Evolutionary conservation across 37 sponge, comb jelly and placozoan genomes (phyloP).

Genomic region (Diacarnus erythraeanus): DNA sequence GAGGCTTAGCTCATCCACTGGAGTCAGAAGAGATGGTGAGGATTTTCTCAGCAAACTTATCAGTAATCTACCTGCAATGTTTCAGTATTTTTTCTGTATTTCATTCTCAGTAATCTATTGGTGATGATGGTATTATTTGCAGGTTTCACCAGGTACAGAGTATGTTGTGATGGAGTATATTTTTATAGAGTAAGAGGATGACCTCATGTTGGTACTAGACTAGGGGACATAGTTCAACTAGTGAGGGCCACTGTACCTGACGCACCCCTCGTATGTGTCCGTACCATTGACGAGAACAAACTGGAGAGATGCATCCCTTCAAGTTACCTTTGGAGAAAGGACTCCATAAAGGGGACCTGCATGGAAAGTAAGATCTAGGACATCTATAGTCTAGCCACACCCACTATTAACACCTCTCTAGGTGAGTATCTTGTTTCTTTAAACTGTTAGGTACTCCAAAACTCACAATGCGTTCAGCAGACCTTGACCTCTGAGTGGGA

Average conservation of each 20-base stretch:
- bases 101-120: background rate
- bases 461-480: slow-evolving; percentile 52
- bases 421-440: too few relatives aligned
- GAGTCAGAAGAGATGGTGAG: slow-evolving; percentile 9
- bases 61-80: too few relatives aligned
- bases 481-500: slow-evolving; percentile 31
- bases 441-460: slow-evolving; percentile 58
- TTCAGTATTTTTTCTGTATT: too few relatives aligned
- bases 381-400: background rate
- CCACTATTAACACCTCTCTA: too few relatives aligned
- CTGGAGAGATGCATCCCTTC: slow-evolving; percentile 51
- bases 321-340: slow-evolving; percentile 38
- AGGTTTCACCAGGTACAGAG: slow-evolving; percentile 28
- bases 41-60: background rate
- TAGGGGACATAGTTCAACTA: slow-evolving; percentile 65
- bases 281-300: slow-evolving; percentile 17
- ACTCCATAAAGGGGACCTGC: slow-evolving; percentile 8
- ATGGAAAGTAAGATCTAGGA: slow-evolving; percentile 33
- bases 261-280: slow-evolving; percentile 18
- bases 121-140: background rate
- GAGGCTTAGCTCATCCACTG: slow-evolving; percentile 10
- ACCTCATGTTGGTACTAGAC: slow-evolving; percentile 47
- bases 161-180: slow-evolving; percentile 77
- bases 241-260: slow-evolving; percentile 20
- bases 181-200: slow-evolving; percentile 69